Conservation (phyloP, 37 sponge, comb jelly and placozoan species). For the Haliclona indistincta region DNA sequence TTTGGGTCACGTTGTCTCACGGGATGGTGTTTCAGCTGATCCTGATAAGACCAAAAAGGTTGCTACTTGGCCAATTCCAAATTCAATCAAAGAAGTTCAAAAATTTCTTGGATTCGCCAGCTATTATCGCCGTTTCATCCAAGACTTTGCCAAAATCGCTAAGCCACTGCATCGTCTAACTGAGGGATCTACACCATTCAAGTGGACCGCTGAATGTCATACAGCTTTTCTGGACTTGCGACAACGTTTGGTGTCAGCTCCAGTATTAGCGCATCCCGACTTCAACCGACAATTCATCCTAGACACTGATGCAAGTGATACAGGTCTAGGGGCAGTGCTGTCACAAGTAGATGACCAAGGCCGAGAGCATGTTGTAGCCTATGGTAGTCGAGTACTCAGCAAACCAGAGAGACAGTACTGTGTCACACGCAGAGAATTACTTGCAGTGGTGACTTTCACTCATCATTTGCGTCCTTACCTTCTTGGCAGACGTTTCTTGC, state of each 20-base stretch:
- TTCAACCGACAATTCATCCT: constrained; percentile 15
- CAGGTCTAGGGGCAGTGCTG: constrained; percentile 18
- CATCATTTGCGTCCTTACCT: not conserved
- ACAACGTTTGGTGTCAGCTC: not conserved
- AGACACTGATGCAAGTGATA: constrained; percentile 35
- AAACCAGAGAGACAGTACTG: not conserved
- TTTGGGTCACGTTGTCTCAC: constrained; percentile 18
- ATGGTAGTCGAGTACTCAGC: constrained; percentile 3
- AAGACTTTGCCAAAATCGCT: constrained; percentile 12
- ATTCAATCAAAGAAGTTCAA: constrained; percentile 3
- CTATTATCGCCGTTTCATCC: constrained; percentile 14
- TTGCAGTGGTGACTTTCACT: not conserved
- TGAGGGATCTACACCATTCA: constrained; percentile 3
- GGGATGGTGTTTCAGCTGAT: constrained; percentile 14
- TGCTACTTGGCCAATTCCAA: not conserved
- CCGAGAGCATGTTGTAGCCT: constrained; percentile 20
- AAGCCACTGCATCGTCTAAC: constrained; percentile 17
- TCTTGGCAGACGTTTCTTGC: not conserved
- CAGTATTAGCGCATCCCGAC: constrained; percentile 19
- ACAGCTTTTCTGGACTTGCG: constrained; percentile 7
- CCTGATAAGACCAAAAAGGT: constrained; percentile 11
- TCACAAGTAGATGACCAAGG: constrained; percentile 9
- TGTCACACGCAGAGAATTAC: not conserved
- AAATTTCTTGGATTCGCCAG: constrained; percentile 9
- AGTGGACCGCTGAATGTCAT: constrained; percentile 14